phyloP scores from a whole-genome alignment of 2,888 invertebrate species.

The Oscheius myriophilus region DNA sequence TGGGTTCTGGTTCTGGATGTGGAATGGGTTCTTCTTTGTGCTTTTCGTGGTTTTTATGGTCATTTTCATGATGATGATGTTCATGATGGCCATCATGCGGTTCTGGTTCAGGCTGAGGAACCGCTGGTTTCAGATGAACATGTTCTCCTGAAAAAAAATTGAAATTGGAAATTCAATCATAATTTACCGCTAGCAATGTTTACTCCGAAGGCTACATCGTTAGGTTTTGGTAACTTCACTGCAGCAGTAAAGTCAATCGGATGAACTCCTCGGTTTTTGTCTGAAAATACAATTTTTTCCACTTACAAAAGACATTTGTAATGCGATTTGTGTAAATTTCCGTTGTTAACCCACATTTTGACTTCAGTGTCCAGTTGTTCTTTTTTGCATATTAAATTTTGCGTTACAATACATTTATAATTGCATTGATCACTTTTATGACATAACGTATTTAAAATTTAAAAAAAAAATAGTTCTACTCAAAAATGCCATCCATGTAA shows the following conservation, averaged over 20 bases:
- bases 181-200: constrained; percentile 8
- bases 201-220: constrained; percentile 27
- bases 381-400: no score
- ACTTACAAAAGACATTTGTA: no score
- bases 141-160: neutral
- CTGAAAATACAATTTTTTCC: constrained; percentile 6
- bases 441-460: no score
- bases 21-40: neutral
- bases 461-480: no score
- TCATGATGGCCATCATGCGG: neutral
- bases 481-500: no score
- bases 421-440: neutral
- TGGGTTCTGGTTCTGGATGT: no score
- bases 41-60: neutral
- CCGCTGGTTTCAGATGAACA: constrained; percentile 10
- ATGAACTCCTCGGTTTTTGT: constrained; percentile 31
- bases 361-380: no score
- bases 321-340: no score
- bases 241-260: constrained; percentile 31
- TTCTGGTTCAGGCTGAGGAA: constrained; percentile 8
- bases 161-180: no score
- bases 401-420: no score
- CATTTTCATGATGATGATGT: neutral
- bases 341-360: no score
- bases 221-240: constrained; percentile 19